Evolutionary conservation across 2,888 invertebrate genomes (phyloP), one percentile per base, ranked within the genome.

Genomic region (Patella caerulea): DNA sequence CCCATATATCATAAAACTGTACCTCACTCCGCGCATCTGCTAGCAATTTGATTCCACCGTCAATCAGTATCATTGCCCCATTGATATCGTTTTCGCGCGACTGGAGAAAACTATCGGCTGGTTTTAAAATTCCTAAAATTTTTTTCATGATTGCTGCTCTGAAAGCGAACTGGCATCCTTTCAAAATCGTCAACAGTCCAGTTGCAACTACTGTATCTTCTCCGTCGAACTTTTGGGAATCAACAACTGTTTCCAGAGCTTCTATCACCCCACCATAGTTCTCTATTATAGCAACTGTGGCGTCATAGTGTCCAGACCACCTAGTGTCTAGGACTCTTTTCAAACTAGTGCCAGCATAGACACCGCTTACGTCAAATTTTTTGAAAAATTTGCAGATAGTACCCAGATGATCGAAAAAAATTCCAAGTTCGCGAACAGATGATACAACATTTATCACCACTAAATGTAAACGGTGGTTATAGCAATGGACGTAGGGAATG

Each of bases 301-400:
- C 56, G 56, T 56, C 59, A 59, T 59, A 59, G 19, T 59, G 59
- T 59, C 59, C 59, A n/a, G 59, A 59, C 59, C 59, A 59, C 9
- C 59, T 59, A n/a, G 59, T 59, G 59, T 59, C 14, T 59, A 59
- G 9, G 19, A 17, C 59, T n/a, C 59, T 17, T n/a, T 59, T 59
- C 19, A 59, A 19, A 59, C n/a, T 12, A 55, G 9, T 9, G 15
- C 55, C 59, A 7, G 15, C 56, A n/a, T 56, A 56, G 15, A n/a
- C n/a, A 15, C 19, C n/a, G 19, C 7, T 19, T 59, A 59, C 59
- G 17, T 56, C n/a, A 56, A 56, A 56, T 56, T 56, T 56, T n/a
- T 15, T 17, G n/a, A 56, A 56, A 56, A 56, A 56, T 3, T 56
- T 59, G 17, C 19, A n/a, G 17, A 59, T 17, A n/a, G 19, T n/a